Evolutionary conservation across 23 tunicate species (phyloP), one percentile per base, ranked within the genome.

Genomic region (Ascidia mentula): DNA sequence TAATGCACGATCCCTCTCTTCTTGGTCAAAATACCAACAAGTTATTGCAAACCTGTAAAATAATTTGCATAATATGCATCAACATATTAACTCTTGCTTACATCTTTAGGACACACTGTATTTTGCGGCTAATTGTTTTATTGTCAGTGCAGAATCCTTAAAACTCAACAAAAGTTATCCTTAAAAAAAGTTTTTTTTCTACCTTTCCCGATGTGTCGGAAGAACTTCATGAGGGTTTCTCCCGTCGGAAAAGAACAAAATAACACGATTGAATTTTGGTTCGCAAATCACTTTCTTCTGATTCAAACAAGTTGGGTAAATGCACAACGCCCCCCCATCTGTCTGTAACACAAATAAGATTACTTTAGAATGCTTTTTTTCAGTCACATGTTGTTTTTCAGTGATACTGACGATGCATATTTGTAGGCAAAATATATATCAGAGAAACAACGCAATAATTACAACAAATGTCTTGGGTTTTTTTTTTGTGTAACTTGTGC

Each of bases 201-300:
- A 91, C 97, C 98, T 80, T 76, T 82, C 46, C 32, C 46, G 77
- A 72, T 87, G 71, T 18, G 89, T 75, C 26, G 93, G 98, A 0
- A 84, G 83, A 18, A 93, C 98, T 45, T 93, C 98, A 40, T 93
- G 94, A 3, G 94, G 94, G 45, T 88, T 93, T 45, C 94, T 69
- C 33, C 42, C 42, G 46, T 93, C 89, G 34, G 94, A 93, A 75
- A 75, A 88, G 74, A 93, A 88, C 42, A 93, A 39, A 37, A 91
- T 72, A 26, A 92, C 34, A 9, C 87, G 60, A 69, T 92, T 92
- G 75, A 92, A 92, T n/a, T 59, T 20, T 13, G 98, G 98, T 31
- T 73, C 89, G 37, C 82, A 79, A n/a, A 45, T 17, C 0, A 93
- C 83, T 35, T 79, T 83, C 37, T 73, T 83, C 59, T 73, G 40